Conservation (phyloP, 2,113 vertebrate species). For the Elephantulus edwardii region DNA sequence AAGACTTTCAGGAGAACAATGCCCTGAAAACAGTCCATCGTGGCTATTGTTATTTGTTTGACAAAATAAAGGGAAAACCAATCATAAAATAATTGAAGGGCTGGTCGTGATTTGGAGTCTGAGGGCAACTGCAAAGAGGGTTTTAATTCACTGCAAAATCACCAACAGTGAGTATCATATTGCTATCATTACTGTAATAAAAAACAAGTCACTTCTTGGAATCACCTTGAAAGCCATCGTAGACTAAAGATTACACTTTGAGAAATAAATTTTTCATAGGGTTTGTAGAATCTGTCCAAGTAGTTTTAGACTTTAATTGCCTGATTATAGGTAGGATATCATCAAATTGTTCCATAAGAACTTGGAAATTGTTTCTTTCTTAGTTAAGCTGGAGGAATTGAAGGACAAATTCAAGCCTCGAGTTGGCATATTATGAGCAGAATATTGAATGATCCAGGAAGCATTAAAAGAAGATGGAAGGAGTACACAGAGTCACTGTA, state of each 20-base stretch:
- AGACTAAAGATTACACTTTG: not conserved
- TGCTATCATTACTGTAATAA: not conserved
- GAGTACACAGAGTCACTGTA: too few relatives aligned
- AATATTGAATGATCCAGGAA: too few relatives aligned
- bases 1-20: too few relatives aligned
- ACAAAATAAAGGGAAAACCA: not conserved
- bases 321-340: not conserved
- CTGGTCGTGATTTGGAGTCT: slow-evolving; percentile 10
- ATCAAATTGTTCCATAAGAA: not conserved
- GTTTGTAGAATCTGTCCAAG: not conserved
- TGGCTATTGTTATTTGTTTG: not conserved
- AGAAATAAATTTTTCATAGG: not conserved
- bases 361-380: slow-evolving; percentile 10
- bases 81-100: slow-evolving; percentile 16
- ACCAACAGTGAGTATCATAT: too few relatives aligned
- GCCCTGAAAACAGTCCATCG: not conserved
- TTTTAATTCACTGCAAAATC: slow-evolving; percentile 41
- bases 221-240: not conserved
- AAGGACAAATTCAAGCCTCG: too few relatives aligned
- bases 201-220: not conserved
- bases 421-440: too few relatives aligned
- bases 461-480: too few relatives aligned
- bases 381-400: too few relatives aligned
- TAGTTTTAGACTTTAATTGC: slow-evolving; percentile 30
- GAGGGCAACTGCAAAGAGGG: not conserved